Base-by-base conservation (phyloP, 2,888 invertebrate genomes). In the Agriotes lineatus region DNA sequence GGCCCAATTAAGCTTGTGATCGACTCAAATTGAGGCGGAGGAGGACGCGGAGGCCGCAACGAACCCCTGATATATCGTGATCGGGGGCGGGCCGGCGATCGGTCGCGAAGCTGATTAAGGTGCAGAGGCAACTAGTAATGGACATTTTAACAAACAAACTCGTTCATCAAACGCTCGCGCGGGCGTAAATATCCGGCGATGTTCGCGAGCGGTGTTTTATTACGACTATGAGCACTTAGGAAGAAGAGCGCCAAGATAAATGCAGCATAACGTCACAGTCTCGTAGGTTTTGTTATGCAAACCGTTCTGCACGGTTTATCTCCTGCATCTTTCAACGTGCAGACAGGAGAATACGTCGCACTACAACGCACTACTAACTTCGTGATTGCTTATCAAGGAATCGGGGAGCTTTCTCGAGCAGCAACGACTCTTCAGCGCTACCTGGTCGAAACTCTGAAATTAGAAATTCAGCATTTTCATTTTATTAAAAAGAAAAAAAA, bases 1-100 rank as follows among this genome's bases (percentile, higher is more conserved):
- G 70, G 75, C 61, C 73, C 77, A 77, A 77, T 78, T 76, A 77
- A 75, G 72, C 71, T 64, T 72, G 75, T 69, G 75, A 76, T 76
- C 68, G 52, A 63, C 69, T 69, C 48, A 58, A 68, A 68, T 63
- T 67, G 61, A 30, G 61, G 56, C 45, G 56, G 44, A 61, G 22
- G 35, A 60, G 61, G 50, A 52, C 22, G 52, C 25, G 12, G 50
- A 61, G 30, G 33, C 20, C 50, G 48, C 33, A 45, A 44, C 45
- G 33, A 59, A 59, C 45, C 25, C 48, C 35, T 44, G 45, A 60
- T 18, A 19, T 45, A 48, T 30, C 9, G 22, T 48, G 25, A 48
- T 48, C n/a, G 25, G 7, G 20, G 48, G 22, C 48, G 48, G 19
- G 16, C 16, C 42, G 7, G 14, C 16, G 42, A 42, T 7, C 42